These are phyloP conservation scores for Caenorhabditis latens DNA, from an alignment of 1,140 invertebrate genomes.

Conservation along the genomic window DNA sequence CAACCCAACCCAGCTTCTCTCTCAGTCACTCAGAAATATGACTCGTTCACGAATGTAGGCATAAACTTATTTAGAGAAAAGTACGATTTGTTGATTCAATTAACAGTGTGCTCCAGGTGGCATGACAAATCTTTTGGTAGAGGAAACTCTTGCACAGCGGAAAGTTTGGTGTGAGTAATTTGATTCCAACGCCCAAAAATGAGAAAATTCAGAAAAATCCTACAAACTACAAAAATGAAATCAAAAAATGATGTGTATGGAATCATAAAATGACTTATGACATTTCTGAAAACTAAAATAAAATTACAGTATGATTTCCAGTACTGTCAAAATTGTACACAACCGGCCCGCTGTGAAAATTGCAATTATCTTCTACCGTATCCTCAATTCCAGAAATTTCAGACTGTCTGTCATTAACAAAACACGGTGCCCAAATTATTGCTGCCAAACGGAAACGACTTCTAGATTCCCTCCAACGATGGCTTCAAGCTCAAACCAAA, in stretches of 20 bases:
- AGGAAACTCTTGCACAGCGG: background rate
- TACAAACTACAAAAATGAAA: background rate
- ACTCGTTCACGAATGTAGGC: too few species aligned
- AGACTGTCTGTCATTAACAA: slow-evolving; percentile 74
- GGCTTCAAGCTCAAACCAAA: slow-evolving; percentile 64
- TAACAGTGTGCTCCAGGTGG: background rate
- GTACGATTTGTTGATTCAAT: background rate
- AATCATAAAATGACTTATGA: background rate
- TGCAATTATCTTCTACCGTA: too few species aligned
- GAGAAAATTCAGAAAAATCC: background rate
- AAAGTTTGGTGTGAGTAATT: background rate
- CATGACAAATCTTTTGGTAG: background rate
- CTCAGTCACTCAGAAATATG: too few species aligned
- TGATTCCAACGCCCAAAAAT: background rate
- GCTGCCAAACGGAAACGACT: slow-evolving; percentile 68
- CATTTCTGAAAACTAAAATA: background rate
- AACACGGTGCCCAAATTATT: slow-evolving; percentile 67
- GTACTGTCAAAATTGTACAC: too few species aligned
- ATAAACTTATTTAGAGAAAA: too few species aligned
- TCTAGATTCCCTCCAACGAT: slow-evolving; percentile 64
- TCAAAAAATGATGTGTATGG: background rate
- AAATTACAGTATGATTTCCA: too few species aligned
- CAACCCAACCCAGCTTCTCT: too few species aligned
- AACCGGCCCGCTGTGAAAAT: too few species aligned
- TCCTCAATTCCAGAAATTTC: background rate